Conservation (phyloP, 2,797 vertebrate genomes). For the Phyllotis vaccarum region DNA sequence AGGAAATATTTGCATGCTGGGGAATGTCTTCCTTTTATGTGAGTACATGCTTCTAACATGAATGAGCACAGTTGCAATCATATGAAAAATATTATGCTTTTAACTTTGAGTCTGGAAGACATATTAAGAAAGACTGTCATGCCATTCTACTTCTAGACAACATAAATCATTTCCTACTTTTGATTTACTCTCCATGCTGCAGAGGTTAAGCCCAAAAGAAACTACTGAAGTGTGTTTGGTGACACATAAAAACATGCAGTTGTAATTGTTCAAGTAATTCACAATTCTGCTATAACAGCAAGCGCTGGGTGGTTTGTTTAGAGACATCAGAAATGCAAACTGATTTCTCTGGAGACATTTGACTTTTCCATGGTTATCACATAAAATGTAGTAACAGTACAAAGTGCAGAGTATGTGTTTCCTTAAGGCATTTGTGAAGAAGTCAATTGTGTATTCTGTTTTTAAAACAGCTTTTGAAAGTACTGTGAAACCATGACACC, state of each 20-base stretch:
- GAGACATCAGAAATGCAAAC: conserved; percentile 64
- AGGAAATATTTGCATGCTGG: conserved; percentile 56
- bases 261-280: conserved; percentile 79
- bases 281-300: conserved; percentile 67
- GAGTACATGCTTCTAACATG: background rate
- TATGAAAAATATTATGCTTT: conserved; percentile 82
- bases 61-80: conserved; percentile 1
- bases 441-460: conserved; percentile 40
- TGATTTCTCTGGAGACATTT: conserved; percentile 59
- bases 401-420: conserved; percentile 16
- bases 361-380: background rate
- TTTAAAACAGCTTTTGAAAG: conserved; percentile 65
- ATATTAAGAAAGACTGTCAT: conserved; percentile 79
- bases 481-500: conserved; percentile 37
- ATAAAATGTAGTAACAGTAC: conserved; percentile 50
- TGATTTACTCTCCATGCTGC: conserved; percentile 47
- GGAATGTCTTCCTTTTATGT: background rate
- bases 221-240: conserved; percentile 73
- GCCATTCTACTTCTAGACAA: conserved; percentile 75
- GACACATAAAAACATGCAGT: conserved; percentile 65
- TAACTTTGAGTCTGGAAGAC: conserved; percentile 82
- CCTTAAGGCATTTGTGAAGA: conserved; percentile 66
- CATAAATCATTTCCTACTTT: conserved; percentile 81
- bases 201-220: conserved; percentile 64
- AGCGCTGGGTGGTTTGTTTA: conserved; percentile 69